Percentiles rank a stretch among this genome's conserved stretches.
Evolutionary conservation across 2,888 invertebrate species (phyloP).

Genomic region (Leucophenga montana): DNA sequence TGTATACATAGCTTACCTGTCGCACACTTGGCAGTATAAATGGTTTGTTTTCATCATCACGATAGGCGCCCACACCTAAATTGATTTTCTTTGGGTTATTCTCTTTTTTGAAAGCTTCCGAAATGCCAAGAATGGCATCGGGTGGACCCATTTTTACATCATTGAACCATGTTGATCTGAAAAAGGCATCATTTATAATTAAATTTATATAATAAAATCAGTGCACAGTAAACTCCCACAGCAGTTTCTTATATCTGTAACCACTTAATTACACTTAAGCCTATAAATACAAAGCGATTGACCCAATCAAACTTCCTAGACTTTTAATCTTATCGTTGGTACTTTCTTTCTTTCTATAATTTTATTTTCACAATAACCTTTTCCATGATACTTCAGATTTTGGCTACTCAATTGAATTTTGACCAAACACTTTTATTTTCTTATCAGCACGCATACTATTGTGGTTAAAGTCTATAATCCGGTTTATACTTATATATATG

Average conservation of each 20-base stretch:
- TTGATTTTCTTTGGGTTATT: constrained; percentile 95
- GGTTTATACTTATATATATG: neutral
- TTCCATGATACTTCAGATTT: neutral
- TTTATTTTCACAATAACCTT: neutral
- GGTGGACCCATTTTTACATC: constrained; percentile 97
- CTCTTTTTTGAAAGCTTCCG: constrained; percentile 96
- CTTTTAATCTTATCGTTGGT: neutral
- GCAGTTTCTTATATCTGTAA: neutral
- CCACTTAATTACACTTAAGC: neutral
- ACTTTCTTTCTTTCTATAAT: neutral
- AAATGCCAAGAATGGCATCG: constrained; percentile 97
- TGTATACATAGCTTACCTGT: constrained; percentile 74
- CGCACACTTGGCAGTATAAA: constrained; percentile 92
- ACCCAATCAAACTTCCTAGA: neutral
- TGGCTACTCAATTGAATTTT: neutral
- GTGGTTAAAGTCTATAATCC: neutral
- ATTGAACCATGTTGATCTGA: constrained; percentile 85
- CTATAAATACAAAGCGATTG: neutral
- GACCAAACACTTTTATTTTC: neutral
- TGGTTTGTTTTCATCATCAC: constrained; percentile 98
- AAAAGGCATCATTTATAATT: neutral
- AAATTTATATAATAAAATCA: neutral
- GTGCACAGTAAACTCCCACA: neutral
- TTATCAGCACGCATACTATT: neutral
- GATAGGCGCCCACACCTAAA: constrained; percentile 95